phyloP scores from a whole-genome alignment of 2,797 vertebrate species.

The Pangasius larnaudii region DNA sequence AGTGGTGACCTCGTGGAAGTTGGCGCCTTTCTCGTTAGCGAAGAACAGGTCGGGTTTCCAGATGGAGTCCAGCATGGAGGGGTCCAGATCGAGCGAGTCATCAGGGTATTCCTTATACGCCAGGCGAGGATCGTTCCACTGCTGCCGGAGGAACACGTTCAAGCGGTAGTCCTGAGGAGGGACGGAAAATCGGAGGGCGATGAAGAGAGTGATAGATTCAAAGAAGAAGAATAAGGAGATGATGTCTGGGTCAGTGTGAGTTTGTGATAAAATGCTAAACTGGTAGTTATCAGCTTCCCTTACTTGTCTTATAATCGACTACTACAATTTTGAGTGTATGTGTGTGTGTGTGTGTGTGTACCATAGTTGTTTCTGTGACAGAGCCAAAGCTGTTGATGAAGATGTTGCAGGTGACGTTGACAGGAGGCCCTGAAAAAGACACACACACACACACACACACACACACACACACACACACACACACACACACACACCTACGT shows the following conservation, averaged over 20 bases:
- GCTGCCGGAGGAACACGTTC: conserved; percentile 92
- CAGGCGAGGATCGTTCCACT: conserved; percentile 94
- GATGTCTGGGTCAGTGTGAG: neutral
- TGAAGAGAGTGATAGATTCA: neutral
- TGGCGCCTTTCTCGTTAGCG: conserved; percentile 94
- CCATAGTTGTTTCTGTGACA: conserved; percentile 96
- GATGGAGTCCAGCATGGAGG: conserved; percentile 95
- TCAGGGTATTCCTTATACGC: conserved; percentile 92
- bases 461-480: neutral
- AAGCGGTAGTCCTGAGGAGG: conserved; percentile 86
- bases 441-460: neutral
- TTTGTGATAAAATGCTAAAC: conserved; percentile 9
- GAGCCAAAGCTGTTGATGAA: conserved; percentile 98
- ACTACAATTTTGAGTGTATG: neutral
- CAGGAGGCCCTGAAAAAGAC: conserved; percentile 81
- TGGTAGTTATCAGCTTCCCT: neutral
- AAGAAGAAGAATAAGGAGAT: neutral
- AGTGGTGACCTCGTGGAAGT: conserved; percentile 93
- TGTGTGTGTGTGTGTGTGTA: conserved; percentile 67
- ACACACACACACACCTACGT: neutral
- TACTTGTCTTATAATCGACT: neutral
- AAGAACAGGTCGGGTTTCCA: conserved; percentile 98
- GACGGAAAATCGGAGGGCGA: neutral
- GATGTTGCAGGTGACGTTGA: conserved; percentile 96
- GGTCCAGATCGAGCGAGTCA: conserved; percentile 90